phyloP scores from a whole-genome alignment of 2,888 invertebrate genomes.

The Gisinianus flammeolus region DNA sequence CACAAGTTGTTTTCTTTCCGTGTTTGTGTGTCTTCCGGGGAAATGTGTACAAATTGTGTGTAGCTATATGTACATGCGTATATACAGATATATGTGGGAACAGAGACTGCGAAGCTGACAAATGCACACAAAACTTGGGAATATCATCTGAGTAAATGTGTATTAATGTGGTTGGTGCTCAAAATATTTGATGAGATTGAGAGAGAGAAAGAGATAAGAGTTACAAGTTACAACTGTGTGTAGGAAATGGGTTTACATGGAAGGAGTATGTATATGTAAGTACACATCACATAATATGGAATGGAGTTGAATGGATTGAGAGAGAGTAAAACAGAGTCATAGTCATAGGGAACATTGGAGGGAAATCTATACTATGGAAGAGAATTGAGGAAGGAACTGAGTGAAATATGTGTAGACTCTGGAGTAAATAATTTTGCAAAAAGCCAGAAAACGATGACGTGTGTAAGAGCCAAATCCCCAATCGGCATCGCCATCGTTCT shows the following conservation, averaged over 20 bases:
- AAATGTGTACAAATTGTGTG: too few species aligned
- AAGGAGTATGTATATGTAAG: background rate
- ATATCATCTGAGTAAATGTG: constrained; percentile 6
- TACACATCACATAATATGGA: too few species aligned
- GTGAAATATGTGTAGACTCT: constrained; percentile 41
- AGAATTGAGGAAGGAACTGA: constrained; percentile 14
- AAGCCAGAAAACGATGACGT: constrained; percentile 45
- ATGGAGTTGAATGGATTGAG: background rate
- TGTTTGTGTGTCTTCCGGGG: too few species aligned
- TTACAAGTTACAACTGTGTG: background rate
- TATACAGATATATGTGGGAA: background rate
- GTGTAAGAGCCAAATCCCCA: constrained; percentile 44
- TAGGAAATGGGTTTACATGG: background rate
- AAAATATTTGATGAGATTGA: constrained; percentile 33
- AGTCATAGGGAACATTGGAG: background rate
- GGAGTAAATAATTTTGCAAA: constrained; percentile 46
- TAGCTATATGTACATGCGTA: background rate
- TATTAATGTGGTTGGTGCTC: constrained; percentile 4
- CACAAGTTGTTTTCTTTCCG: too few species aligned
- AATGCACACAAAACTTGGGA: constrained; percentile 15
- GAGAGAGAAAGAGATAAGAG: constrained; percentile 4
- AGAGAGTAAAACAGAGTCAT: background rate
- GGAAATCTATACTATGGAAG: background rate
- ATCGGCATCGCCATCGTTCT: constrained; percentile 42
- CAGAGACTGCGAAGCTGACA: background rate